Conservation (phyloP, 2,888 invertebrate genomes). For the Drosophila cognata region DNA sequence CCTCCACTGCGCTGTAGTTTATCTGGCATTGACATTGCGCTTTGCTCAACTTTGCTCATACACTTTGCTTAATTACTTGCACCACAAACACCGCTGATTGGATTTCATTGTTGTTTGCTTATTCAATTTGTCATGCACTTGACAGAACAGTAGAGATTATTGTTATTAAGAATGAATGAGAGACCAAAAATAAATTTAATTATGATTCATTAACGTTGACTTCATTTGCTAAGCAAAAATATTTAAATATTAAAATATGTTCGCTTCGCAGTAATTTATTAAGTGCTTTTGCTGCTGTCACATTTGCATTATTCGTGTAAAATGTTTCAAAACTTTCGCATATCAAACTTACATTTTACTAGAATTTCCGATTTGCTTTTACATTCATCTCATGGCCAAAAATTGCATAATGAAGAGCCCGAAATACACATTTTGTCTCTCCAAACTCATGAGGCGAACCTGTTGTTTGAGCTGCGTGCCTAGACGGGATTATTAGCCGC, state of each 20-base stretch:
- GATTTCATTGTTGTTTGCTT: slow-evolving; percentile 38
- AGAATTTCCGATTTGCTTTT: slow-evolving; percentile 14
- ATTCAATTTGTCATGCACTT: slow-evolving; percentile 9
- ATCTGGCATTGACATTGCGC: slow-evolving; percentile 32
- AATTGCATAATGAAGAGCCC: not conserved
- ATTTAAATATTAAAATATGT: not conserved
- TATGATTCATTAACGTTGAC: not conserved
- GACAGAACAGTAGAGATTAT: slow-evolving; percentile 11
- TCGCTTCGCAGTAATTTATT: not conserved
- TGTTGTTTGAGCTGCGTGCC: slow-evolving; percentile 58
- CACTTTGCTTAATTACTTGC: slow-evolving; percentile 50
- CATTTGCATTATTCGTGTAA: not conserved
- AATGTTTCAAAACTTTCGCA: not conserved
- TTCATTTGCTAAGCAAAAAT: not conserved
- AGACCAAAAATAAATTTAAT: not conserved
- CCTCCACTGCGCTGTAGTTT: slow-evolving; percentile 58
- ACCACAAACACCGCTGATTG: slow-evolving; percentile 32
- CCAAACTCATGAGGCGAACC: slow-evolving; percentile 16
- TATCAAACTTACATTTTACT: slow-evolving; percentile 23
- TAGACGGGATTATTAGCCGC: slow-evolving; percentile 66
- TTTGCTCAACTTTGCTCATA: slow-evolving; percentile 12
- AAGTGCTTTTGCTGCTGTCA: not conserved
- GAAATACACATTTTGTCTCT: slow-evolving; percentile 15
- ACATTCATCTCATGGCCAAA: slow-evolving; percentile 5
- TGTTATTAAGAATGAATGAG: no score